phyloP scores from a whole-genome alignment of 2,888 invertebrate species.

The Rotaria magnacalcarata region DNA sequence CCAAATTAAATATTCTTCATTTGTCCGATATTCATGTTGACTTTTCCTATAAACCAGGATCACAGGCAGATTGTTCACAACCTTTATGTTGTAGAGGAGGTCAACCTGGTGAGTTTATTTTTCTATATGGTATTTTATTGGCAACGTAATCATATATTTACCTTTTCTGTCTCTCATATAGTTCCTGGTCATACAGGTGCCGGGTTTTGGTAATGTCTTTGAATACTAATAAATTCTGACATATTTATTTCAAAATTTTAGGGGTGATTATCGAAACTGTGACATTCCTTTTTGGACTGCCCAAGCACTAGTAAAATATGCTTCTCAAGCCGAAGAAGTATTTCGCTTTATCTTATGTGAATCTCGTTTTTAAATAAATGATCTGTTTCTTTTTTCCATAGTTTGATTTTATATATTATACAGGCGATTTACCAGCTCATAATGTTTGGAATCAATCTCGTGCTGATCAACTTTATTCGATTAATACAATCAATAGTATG shows the following conservation, averaged over 20 bases:
- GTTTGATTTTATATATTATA: conserved; percentile 49
- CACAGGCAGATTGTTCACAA: conserved; percentile 70
- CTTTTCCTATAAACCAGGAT: conserved; percentile 68
- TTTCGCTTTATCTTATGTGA: neutral
- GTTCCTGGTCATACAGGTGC: conserved; percentile 7
- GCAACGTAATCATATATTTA: neutral
- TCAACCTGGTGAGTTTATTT: neutral
- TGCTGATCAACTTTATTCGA: conserved; percentile 47
- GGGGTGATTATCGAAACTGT: conserved; percentile 88
- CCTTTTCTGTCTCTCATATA: neutral
- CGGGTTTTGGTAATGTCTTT: neutral
- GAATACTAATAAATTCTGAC: too few relatives aligned
- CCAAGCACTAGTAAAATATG: conserved; percentile 72
- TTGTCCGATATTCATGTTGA: conserved; percentile 83
- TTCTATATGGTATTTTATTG: neutral
- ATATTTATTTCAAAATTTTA: neutral
- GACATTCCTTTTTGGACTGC: conserved; percentile 89
- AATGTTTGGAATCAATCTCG: conserved; percentile 49
- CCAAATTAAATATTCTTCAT: conserved; percentile 71
- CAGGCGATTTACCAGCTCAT: conserved; percentile 51
- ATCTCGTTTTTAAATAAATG: too few relatives aligned
- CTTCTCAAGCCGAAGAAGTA: conserved; percentile 50
- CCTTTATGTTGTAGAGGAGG: conserved; percentile 71
- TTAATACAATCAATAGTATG: conserved; percentile 48
- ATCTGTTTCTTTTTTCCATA: neutral